Evolutionary conservation across 2,888 invertebrate genomes (phyloP), one percentile per base, ranked within the genome.

Genomic region (Sabatieria punctata): DNA sequence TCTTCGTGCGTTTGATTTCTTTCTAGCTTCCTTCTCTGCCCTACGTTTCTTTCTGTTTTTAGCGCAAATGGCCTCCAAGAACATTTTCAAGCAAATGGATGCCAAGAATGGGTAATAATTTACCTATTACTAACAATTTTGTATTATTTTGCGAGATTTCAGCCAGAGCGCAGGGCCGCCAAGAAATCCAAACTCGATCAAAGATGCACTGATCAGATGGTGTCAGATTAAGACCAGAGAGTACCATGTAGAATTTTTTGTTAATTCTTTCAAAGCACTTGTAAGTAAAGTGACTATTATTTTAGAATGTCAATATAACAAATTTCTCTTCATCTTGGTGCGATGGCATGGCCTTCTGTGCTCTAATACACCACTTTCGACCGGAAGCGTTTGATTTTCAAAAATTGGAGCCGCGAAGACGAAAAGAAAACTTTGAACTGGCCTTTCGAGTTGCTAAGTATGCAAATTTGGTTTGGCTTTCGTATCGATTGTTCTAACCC

Each of bases 271-370:
- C 15, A 30, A 8, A 30, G 8, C 8, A 8, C 30, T 8, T 30
- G 8, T n/a, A n/a, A n/a, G n/a, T n/a, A 15, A 15, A 30, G 30
- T 30, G 8, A 11, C 8, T 30, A 15, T 30, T 11, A 11, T 30
- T 30, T 30, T 30, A 30, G 30, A 8, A 86, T 77, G 81, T 95
- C 69, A 82, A 85, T 75, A 78, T 97, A 76, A 85, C 84, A 68
- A 95, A 97, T 76, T 95, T 95, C 76, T 93, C 93, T 65, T 82
- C 83, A 70, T 84, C 85, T 73, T 97, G 95, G 95, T 83, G 84
- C 73, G 85, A 93, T 74, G 97, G 95, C 66, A 77, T 95, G 74
- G 95, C 91, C 59, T 97, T 97, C 77, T 95, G 93, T 74, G 95
- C 95, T 64, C 78, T 97, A 62, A 79, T 95, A 65, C 95, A 97